Evolutionary conservation across 2,888 invertebrate genomes (phyloP), one percentile per base, ranked within the genome.

Genomic region (Holacanthella duospinosa): DNA sequence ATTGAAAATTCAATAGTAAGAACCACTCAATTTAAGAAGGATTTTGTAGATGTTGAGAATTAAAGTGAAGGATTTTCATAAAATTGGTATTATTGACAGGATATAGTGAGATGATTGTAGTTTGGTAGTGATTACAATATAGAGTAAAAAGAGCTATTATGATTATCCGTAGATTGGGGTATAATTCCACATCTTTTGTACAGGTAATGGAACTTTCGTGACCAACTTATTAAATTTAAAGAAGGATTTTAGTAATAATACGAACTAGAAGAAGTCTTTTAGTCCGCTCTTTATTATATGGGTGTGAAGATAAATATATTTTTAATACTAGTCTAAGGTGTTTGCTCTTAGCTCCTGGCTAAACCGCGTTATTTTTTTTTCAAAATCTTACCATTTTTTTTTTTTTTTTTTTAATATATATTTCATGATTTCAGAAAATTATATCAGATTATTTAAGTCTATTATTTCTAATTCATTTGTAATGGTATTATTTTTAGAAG

Each of bases 121-220:
- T 65, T 59, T 57, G 55, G 64, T n/a, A n/a, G 64, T 68, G 61
- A 66, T 64, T 65, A 63, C 62, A 60, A 65, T 48, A 21, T 48
- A 4, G 48, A 48, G 63, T 64, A 59, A 62, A 61, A 43, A 61
- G 63, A 60, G 60, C 63, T 62, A 65, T 66, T 68, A 68, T 68
- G 60, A 66, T 48, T 48, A 48, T 48, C 48, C 6, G 4, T 48
- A 48, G 48, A 48, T 48, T 48, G 48, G 12, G 6, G 21, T 43
- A 64, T 69, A 69, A 69, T 67, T 69, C 67, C 64, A 60, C 68
- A 69, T 70, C 66, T 70, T 72, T 70, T 68, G 70, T 69, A 67
- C 64, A 4, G 48, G 64, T 72, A 72, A 70, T 70, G 70, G 44
- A 43, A 53, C 61, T 63, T 69, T 72, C 72, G 72, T 72, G 72